Percentiles rank a stretch among this genome's conserved stretches.
These are phyloP conservation scores for Pachycephala philippinensis DNA, from an alignment of 2,113 vertebrate genomes.

Conservation along the genomic window DNA sequence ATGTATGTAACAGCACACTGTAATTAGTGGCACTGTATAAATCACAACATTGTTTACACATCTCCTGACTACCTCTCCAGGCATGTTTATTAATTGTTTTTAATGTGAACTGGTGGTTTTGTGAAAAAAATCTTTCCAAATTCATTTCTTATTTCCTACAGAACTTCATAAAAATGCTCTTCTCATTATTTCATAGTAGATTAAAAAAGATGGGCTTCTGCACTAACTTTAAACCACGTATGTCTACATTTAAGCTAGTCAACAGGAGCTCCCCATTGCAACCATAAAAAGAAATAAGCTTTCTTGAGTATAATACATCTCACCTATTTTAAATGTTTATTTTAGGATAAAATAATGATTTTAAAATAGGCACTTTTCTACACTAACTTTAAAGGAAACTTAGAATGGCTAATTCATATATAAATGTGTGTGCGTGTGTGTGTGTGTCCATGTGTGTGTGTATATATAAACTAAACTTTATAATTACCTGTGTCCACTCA, in stretches of 20 bases:
- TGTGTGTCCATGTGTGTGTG: too few species aligned
- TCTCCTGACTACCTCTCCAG: background rate
- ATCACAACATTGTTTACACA: background rate
- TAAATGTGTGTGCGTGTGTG: too few species aligned
- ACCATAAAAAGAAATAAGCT: background rate
- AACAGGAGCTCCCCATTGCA: background rate
- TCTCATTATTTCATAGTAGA: background rate
- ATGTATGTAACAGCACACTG: background rate
- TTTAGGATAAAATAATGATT: background rate
- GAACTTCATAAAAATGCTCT: background rate
- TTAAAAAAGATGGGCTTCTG: background rate
- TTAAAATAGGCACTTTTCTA: background rate
- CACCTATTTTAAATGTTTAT: background rate
- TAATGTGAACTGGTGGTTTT: background rate
- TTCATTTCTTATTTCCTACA: background rate
- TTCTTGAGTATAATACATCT: background rate
- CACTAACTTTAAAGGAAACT: background rate
- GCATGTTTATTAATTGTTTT: background rate
- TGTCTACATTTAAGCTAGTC: background rate
- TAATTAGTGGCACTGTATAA: background rate
- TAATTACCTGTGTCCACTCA: constrained; percentile 78
- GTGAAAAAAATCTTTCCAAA: rapidly evolving
- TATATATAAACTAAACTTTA: background rate
- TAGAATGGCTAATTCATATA: background rate
- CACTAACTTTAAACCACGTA: background rate